These are phyloP conservation scores for Chascanopsetta lugubris DNA, from an alignment of 2,113 vertebrate species.

Conservation along the genomic window DNA sequence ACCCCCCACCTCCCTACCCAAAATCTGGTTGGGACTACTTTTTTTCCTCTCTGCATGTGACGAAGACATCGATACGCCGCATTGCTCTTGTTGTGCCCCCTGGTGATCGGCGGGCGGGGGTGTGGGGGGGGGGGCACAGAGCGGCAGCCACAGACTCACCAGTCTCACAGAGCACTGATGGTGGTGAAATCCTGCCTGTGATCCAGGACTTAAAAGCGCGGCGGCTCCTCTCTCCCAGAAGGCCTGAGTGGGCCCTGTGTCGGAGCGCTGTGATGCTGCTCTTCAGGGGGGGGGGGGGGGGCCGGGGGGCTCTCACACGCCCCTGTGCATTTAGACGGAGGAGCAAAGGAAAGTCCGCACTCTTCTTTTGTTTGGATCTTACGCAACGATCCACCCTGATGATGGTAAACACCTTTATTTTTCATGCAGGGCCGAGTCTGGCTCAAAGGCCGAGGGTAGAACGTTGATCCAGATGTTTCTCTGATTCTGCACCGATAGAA, in stretches of 20 bases:
- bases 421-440: no score
- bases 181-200: constrained; percentile 59
- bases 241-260: constrained; percentile 48
- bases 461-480: no score
- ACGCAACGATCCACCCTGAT: no score
- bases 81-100: constrained; percentile 58
- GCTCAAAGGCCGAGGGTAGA: no score
- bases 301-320: constrained; percentile 36
- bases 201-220: constrained; percentile 57
- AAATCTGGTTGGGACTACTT: constrained; percentile 41
- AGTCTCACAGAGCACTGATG: constrained; percentile 49
- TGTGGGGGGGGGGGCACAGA: constrained; percentile 55
- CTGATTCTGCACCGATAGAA: no score
- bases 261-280: constrained; percentile 39
- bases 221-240: constrained; percentile 49
- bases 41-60: constrained; percentile 34
- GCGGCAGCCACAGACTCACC: constrained; percentile 40
- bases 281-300: constrained; percentile 23
- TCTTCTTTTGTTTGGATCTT: not conserved
- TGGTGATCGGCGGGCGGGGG: constrained; percentile 40
- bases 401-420: no score
- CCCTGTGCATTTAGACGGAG: constrained; percentile 22
- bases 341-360: not conserved
- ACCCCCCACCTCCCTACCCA: no score
- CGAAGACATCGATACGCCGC: constrained; percentile 56